Base-by-base conservation (phyloP, 2,888 invertebrate genomes). In the Latrodectus elegans region DNA sequence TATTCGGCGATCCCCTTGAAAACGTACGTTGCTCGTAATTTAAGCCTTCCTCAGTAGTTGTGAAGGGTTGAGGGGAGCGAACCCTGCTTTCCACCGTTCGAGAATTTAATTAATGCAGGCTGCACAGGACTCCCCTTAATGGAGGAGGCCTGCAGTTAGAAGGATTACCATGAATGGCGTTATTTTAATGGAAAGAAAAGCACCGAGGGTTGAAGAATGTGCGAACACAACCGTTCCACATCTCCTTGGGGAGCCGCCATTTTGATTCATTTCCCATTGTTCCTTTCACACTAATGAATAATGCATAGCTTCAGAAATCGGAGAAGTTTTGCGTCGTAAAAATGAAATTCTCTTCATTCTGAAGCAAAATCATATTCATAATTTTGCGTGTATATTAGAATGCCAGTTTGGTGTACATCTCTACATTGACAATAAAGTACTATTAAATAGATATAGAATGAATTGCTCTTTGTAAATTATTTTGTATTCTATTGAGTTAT, bases 141-240 rank as follows among this genome's bases (percentile, higher is more conserved):
- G 87, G 82, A 78, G 17, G 82, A 49, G 74, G 17, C 64, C 87
- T 60, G 87, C 83, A 83, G 87, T 88, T 88, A 88, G 84, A 87
- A 72, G 83, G 87, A 82, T 83, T 88, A 83, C 73, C 14, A 60
- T 72, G 74, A 78, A 83, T 83, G 78, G 78, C 83, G 82, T 74
- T 88, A 88, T 88, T 88, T 79, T 88, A 88, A 83, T 88, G 73
- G 74, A 77, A 88, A 88, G 78, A 88, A 82, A 83, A 74, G 82
- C 55, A 15, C 53, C 15, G 14, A 15, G 38, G 67, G 72, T 52
- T 77, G 84, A 77, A 84, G 77, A 76, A 77, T 77, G 84, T 84
- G 77, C 67, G 71, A 72, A 76, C 76, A 73, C 80, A 60, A 70
- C 86, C 51, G 67, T 84, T 72, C 65, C 67, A n/a, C 38, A 52